phyloP scores from a whole-genome alignment of 2,888 invertebrate species.

The Thereva nobilitata region DNA sequence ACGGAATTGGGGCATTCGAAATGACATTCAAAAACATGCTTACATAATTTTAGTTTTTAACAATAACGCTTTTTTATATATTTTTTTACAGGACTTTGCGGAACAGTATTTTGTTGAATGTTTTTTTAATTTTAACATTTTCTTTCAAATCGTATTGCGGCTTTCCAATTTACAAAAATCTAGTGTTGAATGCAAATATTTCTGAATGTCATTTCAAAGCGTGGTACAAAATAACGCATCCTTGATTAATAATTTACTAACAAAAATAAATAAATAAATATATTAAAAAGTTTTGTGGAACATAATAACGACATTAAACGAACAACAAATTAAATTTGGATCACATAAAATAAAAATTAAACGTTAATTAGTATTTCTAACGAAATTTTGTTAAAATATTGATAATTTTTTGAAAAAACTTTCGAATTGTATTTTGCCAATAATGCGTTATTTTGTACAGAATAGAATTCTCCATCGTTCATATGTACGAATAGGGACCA shows the following conservation, averaged over 20 bases:
- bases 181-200: background rate
- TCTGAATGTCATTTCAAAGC: conserved; percentile 37
- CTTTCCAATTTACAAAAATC: background rate
- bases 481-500: conserved; percentile 80
- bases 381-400: conserved; percentile 35
- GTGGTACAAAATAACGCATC: conserved; percentile 52
- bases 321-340: no score
- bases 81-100: conserved; percentile 3
- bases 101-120: background rate
- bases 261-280: no score
- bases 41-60: conserved; percentile 18
- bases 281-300: no score
- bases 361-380: no score
- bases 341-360: background rate
- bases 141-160: background rate
- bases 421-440: conserved; percentile 50
- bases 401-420: conserved; percentile 39
- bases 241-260: background rate
- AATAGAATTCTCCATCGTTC: conserved; percentile 58
- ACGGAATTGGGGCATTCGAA: conserved; percentile 46
- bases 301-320: no score
- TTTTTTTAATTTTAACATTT: background rate
- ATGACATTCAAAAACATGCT: conserved; percentile 28
- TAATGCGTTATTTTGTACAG: conserved; percentile 57
- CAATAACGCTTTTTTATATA: background rate